A percentile compares a stretch with the other conserved stretches of the same genome.
These are phyloP conservation scores for Temnopleurus reevesii DNA, from an alignment of 53 echinoderm and acorn worm species.

Conservation along the genomic window DNA sequence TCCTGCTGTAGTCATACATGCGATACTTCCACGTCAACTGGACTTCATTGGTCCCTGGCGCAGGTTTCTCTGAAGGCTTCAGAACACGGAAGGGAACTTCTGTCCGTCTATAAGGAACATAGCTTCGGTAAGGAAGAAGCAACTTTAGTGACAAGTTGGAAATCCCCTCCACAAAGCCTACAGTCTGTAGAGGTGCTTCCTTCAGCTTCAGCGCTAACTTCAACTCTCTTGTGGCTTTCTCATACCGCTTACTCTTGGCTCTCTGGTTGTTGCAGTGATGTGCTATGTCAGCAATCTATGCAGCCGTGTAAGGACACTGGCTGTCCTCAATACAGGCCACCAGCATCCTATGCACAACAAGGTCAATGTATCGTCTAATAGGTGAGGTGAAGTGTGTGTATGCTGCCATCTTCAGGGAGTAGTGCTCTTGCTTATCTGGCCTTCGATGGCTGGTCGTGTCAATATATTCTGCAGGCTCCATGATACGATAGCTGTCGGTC, in stretches of 20 bases:
- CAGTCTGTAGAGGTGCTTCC: constrained; percentile 64
- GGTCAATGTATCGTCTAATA: constrained; percentile 80
- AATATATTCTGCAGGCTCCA: constrained; percentile 69
- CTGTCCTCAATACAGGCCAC: constrained; percentile 48
- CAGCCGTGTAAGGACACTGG: constrained; percentile 64
- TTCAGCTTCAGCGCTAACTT: constrained; percentile 76
- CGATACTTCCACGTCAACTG: constrained; percentile 74
- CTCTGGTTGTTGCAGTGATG: constrained; percentile 77
- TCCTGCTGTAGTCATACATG: constrained; percentile 58
- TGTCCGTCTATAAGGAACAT: constrained; percentile 12
- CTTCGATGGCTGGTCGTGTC: constrained; percentile 65
- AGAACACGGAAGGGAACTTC: constrained; percentile 39
- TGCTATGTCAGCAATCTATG: constrained; percentile 77
- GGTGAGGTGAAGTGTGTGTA: constrained; percentile 83
- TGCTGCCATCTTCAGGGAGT: constrained; percentile 51
- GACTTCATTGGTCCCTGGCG: background rate
- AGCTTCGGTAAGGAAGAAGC: constrained; percentile 65
- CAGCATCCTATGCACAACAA: constrained; percentile 86
- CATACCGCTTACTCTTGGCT: constrained; percentile 66
- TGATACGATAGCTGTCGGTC: constrained; percentile 62
- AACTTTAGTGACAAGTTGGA: constrained; percentile 63
- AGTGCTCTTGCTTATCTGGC: constrained; percentile 58
- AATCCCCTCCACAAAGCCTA: constrained; percentile 64
- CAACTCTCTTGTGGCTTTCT: constrained; percentile 60
- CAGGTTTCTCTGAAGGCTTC: constrained; percentile 71